Evolutionary conservation across 1,140 invertebrate genomes (phyloP).

Genomic region (Diabrotica undecimpunctata): DNA sequence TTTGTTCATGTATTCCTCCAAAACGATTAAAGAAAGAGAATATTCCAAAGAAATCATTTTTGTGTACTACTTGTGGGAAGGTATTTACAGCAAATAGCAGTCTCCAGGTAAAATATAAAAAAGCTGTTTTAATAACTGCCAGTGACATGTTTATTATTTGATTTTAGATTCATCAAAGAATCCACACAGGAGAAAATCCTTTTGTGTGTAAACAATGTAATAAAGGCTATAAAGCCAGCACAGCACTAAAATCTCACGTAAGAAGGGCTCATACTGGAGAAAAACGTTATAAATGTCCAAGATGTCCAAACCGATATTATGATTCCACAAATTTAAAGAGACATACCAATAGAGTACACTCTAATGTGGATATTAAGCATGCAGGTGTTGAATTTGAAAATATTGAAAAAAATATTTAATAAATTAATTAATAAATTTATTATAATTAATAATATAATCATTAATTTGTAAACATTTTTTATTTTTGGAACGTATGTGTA

Average conservation of each 20-base stretch:
- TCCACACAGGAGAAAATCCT: conserved; percentile 14
- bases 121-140: too few relatives aligned
- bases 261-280: conserved; percentile 5
- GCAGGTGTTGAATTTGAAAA: too few relatives aligned
- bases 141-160: too few relatives aligned
- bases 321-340: conserved; percentile 7
- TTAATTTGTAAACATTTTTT: too few relatives aligned
- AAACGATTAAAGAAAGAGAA: not conserved
- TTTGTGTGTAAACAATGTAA: conserved; percentile 3
- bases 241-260: conserved; percentile 4
- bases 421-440: too few relatives aligned
- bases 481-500: too few relatives aligned
- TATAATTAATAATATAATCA: too few relatives aligned
- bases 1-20: not conserved
- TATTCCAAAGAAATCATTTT: not conserved
- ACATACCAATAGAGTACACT: conserved; percentile 1
- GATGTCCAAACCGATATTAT: conserved; percentile 11
- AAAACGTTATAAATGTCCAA: conserved; percentile 1
- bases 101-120: too few relatives aligned
- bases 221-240: conserved; percentile 1
- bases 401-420: too few relatives aligned
- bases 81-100: conserved; percentile 4
- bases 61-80: conserved; percentile 13
- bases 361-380: not conserved
- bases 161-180: conserved; percentile 4